Evolutionary conservation across 2,888 invertebrate species (phyloP).

Genomic region (Thereva unica): DNA sequence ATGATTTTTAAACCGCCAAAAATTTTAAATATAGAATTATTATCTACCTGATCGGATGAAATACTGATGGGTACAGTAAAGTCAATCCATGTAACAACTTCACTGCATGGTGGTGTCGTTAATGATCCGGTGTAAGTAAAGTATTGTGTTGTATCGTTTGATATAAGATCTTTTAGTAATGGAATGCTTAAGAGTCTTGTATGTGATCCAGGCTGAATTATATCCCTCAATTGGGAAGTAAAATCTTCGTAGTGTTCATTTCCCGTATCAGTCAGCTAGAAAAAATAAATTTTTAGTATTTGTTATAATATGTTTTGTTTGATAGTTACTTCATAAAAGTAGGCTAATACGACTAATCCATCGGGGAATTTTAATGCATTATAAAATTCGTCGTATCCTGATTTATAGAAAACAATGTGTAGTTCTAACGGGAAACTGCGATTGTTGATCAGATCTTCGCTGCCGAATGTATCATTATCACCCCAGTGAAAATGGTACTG

Average conservation of each 20-base stretch:
- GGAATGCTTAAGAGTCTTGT: slow-evolving; percentile 60
- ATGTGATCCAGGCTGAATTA: slow-evolving; percentile 62
- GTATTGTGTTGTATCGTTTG: slow-evolving; percentile 65
- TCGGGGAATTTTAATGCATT: slow-evolving; percentile 70
- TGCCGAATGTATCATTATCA: slow-evolving; percentile 74
- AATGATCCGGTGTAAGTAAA: slow-evolving; percentile 85
- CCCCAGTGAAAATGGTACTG: slow-evolving; percentile 84
- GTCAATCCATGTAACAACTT: slow-evolving; percentile 86
- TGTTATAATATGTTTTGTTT: background rate
- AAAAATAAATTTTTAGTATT: slow-evolving; percentile 1
- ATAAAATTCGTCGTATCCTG: slow-evolving; percentile 64
- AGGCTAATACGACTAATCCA: slow-evolving; percentile 78
- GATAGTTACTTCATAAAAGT: slow-evolving; percentile 72
- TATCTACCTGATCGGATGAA: slow-evolving; percentile 68
- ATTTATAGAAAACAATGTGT: slow-evolving; percentile 77
- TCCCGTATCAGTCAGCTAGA: slow-evolving; percentile 45
- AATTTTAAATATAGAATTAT: background rate
- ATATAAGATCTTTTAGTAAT: slow-evolving; percentile 63
- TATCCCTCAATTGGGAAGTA: slow-evolving; percentile 62
- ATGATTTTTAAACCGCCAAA: background rate
- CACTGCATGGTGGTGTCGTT: slow-evolving; percentile 84
- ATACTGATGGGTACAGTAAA: slow-evolving; percentile 73
- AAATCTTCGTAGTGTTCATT: slow-evolving; percentile 65
- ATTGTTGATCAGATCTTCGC: slow-evolving; percentile 62
- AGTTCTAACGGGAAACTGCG: slow-evolving; percentile 73